These are phyloP conservation scores for Eristalis intricaria DNA, from an alignment of 2,888 invertebrate species.

Conservation along the genomic window DNA sequence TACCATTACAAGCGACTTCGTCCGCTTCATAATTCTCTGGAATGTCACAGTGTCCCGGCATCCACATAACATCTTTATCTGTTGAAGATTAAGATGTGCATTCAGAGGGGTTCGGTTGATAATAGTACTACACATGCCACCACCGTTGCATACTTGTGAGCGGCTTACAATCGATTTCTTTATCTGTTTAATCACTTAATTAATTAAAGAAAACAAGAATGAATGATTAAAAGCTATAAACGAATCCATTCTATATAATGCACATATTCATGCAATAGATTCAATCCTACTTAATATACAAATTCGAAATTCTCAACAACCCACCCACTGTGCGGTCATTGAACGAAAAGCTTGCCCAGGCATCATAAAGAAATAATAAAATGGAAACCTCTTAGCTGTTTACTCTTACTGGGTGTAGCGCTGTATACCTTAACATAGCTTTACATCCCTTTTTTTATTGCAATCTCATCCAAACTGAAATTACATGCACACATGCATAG, in stretches of 20 bases:
- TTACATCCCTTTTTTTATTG: slow-evolving; percentile 38
- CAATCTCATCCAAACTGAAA: slow-evolving; percentile 64
- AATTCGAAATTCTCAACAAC: slow-evolving; percentile 40
- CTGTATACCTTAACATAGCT: not conserved
- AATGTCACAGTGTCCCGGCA: too few relatives aligned
- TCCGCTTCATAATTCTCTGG: too few relatives aligned
- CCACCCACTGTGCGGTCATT: slow-evolving; percentile 58
- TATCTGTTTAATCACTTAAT: too few relatives aligned
- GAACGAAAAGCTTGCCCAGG: slow-evolving; percentile 65
- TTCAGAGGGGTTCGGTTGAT: too few relatives aligned
- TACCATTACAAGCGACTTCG: too few relatives aligned
- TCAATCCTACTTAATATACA: slow-evolving; percentile 54
- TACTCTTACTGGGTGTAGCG: slow-evolving; percentile 8
- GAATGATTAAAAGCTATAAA: slow-evolving; percentile 19
- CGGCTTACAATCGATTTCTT: too few relatives aligned
- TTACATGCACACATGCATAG: slow-evolving; percentile 65
- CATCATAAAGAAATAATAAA: slow-evolving; percentile 71
- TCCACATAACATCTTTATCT: too few relatives aligned
- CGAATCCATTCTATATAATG: slow-evolving; percentile 14
- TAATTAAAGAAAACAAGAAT: not conserved
- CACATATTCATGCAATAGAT: slow-evolving; percentile 39
- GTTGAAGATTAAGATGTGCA: too few relatives aligned
- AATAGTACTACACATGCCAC: too few relatives aligned
- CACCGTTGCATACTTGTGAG: too few relatives aligned
- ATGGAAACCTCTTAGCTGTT: slow-evolving; percentile 59